Evolutionary conservation across 2,113 vertebrate species (phyloP).

Genomic region (Numida meleagris): DNA sequence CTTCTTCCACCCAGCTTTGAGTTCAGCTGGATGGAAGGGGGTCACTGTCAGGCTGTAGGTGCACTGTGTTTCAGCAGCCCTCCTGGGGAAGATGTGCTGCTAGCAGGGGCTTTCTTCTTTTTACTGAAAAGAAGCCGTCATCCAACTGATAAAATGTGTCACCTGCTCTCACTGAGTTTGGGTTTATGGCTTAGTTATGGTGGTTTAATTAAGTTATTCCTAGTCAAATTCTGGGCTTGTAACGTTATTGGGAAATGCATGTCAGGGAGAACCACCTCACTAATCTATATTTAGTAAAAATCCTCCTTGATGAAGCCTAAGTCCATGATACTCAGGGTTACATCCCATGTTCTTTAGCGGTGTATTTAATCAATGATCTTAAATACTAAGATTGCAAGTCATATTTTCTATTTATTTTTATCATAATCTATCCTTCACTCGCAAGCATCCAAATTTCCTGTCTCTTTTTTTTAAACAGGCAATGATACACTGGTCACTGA

Average conservation of each 20-base stretch:
- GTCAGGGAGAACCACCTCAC: not conserved
- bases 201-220: not conserved
- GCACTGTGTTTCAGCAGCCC: not conserved
- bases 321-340: not conserved
- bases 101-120: not conserved
- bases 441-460: not conserved
- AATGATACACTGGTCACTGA: not conserved
- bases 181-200: not conserved
- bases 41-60: not conserved
- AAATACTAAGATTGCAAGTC: not conserved
- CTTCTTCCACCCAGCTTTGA: not conserved
- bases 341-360: not conserved
- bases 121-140: not conserved
- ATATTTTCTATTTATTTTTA: not conserved
- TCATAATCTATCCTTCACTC: not conserved
- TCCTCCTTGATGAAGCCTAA: not conserved
- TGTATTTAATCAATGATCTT: not conserved
- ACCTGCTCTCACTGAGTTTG: not conserved
- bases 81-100: not conserved
- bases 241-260: not conserved
- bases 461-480: not conserved
- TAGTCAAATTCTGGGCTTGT: not conserved
- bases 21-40: rapidly evolving
- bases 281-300: not conserved
- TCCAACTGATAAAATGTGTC: not conserved